Conservation (phyloP, 2,113 vertebrate species). For the Bungarus multicinctus region DNA sequence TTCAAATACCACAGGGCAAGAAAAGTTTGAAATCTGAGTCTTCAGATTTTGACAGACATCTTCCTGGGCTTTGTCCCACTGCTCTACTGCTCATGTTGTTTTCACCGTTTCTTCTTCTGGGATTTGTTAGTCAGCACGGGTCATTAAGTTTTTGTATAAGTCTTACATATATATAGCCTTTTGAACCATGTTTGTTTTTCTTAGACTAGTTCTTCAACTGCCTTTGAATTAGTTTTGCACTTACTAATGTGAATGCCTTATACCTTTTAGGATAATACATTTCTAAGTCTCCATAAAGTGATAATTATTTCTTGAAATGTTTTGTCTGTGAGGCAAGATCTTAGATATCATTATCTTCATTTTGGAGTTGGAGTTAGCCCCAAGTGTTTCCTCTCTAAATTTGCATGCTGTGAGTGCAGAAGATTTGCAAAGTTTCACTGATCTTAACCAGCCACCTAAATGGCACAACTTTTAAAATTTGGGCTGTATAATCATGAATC, state of each 20-base stretch:
- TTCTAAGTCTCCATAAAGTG: constrained; percentile 59
- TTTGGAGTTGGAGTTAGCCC: neutral
- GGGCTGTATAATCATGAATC: neutral
- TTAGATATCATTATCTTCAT: constrained; percentile 37
- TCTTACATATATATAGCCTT: constrained; percentile 54
- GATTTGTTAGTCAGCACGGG: neutral
- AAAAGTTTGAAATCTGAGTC: neutral
- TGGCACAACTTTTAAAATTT: neutral
- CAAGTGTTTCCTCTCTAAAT: neutral
- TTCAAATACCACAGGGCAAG: neutral
- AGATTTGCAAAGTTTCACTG: constrained; percentile 27
- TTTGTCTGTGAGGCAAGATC: constrained; percentile 36
- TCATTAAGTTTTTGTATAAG: constrained; percentile 50
- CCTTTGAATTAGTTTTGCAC: constrained; percentile 67
- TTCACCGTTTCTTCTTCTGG: neutral
- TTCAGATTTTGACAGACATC: constrained; percentile 35
- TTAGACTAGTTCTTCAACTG: constrained; percentile 63
- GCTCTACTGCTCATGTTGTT: constrained; percentile 29
- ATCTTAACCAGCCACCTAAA: neutral
- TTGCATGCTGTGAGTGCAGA: neutral
- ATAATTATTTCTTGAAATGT: constrained; percentile 47
- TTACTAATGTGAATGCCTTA: constrained; percentile 56
- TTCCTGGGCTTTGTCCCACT: constrained; percentile 49
- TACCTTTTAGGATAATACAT: constrained; percentile 55
- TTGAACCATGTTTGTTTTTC: constrained; percentile 65